Evolutionary conservation across 1,140 invertebrate genomes (phyloP).

Genomic region (Parapsyche elsis): DNA sequence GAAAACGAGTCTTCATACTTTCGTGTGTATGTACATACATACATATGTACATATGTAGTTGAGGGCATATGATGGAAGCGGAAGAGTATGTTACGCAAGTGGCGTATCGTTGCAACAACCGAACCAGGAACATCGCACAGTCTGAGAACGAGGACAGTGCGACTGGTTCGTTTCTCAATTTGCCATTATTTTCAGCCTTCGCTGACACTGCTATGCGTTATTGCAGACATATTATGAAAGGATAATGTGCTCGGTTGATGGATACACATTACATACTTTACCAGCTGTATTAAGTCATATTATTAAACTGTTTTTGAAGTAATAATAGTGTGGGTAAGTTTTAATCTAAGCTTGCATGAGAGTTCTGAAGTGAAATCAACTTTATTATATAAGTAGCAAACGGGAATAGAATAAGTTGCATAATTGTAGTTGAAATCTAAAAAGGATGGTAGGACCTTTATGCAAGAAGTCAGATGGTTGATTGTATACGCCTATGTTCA

Average conservation of each 20-base stretch:
- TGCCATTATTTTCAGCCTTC: conserved; percentile 24
- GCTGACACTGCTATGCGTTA: neutral
- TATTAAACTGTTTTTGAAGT: too few species aligned
- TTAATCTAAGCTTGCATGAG: too few species aligned
- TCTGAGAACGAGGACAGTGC: conserved; percentile 51
- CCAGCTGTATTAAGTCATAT: too few species aligned
- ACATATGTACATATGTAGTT: neutral
- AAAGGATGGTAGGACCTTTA: too few species aligned
- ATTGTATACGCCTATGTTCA: too few species aligned
- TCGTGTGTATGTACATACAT: neutral
- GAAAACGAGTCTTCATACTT: too few species aligned
- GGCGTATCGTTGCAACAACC: conserved; percentile 19
- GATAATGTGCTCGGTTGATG: neutral
- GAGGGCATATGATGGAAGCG: neutral
- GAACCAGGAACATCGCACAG: conserved; percentile 48
- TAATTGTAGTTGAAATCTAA: too few species aligned
- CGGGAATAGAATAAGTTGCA: too few species aligned
- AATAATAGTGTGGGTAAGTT: too few species aligned
- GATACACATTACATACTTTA: neutral
- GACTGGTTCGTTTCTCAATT: conserved; percentile 47
- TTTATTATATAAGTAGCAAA: too few species aligned
- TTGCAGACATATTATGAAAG: conserved; percentile 15
- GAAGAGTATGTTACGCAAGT: neutral
- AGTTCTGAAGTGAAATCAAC: too few species aligned
- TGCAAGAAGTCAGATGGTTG: too few species aligned